Percentiles rank a stretch among this genome's conserved stretches.
Evolutionary conservation across 2,113 vertebrate species (phyloP).

Genomic region (Taxidea taxus): DNA sequence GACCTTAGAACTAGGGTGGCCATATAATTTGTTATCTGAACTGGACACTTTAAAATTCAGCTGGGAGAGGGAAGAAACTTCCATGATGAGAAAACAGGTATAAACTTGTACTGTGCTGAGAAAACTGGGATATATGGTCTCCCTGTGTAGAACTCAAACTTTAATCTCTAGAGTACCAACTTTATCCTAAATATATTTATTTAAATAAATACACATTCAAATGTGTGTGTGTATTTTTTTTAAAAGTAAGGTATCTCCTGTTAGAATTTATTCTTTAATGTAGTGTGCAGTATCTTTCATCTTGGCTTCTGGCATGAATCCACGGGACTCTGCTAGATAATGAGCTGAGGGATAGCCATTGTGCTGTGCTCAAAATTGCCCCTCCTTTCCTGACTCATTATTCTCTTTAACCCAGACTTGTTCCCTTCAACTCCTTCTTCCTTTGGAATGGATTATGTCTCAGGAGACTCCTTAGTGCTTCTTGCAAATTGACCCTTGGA

Average conservation of each 20-base stretch:
- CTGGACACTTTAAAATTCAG: neutral
- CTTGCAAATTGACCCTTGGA: neutral
- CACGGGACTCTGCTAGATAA: neutral
- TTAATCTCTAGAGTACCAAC: neutral
- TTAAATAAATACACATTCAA: neutral
- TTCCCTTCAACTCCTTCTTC: neutral
- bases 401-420: neutral
- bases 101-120: neutral
- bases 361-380: neutral
- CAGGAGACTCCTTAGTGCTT: neutral
- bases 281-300: neutral
- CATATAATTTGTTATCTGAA: neutral
- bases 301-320: neutral
- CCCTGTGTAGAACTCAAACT: neutral
- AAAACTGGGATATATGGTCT: neutral
- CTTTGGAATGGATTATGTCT: neutral
- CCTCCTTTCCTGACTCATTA: neutral
- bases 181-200: neutral
- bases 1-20: neutral
- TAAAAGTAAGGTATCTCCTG: neutral
- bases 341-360: neutral
- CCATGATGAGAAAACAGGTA: neutral
- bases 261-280: neutral
- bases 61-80: neutral
- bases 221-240: neutral